Conservation (phyloP, 2,888 invertebrate species). For the Gymnocheta viridis region DNA sequence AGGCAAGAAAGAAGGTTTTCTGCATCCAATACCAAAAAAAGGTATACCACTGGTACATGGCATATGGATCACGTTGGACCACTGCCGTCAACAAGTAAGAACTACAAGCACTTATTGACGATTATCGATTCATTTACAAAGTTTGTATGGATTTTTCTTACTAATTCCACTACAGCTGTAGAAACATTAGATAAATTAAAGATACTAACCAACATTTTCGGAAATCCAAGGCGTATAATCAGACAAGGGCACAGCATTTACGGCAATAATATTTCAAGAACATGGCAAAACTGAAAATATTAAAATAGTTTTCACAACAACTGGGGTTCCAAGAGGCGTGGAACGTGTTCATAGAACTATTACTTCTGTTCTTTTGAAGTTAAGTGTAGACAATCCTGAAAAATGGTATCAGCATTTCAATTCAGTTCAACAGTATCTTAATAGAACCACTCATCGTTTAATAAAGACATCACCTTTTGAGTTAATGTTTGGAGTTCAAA, state of each 20-base stretch:
- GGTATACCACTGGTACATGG: background rate
- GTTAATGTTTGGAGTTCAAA: background rate
- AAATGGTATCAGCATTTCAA: background rate
- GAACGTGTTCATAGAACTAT: background rate
- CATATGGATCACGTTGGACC: background rate
- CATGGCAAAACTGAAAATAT: background rate
- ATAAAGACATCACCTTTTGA: background rate
- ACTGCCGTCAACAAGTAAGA: background rate
- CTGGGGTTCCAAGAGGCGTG: background rate
- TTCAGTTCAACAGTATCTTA: background rate
- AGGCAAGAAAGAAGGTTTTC: too few species aligned
- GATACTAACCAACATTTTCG: background rate
- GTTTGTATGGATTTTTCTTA: slow-evolving; percentile 9
- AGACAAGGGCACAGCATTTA: background rate
- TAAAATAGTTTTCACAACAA: background rate
- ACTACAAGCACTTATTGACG: background rate
- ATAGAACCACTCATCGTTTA: too few species aligned
- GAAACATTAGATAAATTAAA: slow-evolving; percentile 18
- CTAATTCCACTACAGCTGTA: background rate
- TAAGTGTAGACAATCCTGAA: background rate
- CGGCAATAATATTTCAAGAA: background rate
- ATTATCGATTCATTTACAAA: background rate
- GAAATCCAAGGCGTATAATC: slow-evolving; percentile 1
- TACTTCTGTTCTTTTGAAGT: background rate
- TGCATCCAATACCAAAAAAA: background rate